These are phyloP conservation scores for Sinella curviseta DNA, from an alignment of 1,140 invertebrate genomes.

Conservation along the genomic window DNA sequence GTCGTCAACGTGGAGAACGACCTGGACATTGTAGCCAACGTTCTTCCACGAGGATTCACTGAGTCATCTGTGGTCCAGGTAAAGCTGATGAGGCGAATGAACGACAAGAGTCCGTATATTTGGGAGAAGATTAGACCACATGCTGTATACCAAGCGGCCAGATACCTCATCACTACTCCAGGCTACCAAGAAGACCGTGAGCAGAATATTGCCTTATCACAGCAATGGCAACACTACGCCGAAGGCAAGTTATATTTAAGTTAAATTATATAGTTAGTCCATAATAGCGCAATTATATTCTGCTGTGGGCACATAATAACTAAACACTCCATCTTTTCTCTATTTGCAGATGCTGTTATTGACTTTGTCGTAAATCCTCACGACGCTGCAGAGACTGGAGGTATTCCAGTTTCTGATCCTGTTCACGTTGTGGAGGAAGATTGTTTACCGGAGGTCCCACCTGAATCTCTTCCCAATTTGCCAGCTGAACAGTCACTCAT, in stretches of 20 bases:
- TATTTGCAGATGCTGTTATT: not conserved
- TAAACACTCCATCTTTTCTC: not conserved
- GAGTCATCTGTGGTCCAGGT: not conserved
- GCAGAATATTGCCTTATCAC: not conserved
- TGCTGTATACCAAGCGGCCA: not conserved
- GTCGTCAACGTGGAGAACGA: constrained; percentile 21
- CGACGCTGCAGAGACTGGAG: not conserved
- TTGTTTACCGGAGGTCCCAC: constrained; percentile 8
- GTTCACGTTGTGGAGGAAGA: not conserved
- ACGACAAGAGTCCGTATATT: not conserved
- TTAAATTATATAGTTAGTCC: not conserved
- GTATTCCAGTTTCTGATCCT: not conserved
- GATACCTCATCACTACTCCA: not conserved
- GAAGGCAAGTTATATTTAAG: not conserved
- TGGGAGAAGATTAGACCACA: not conserved
- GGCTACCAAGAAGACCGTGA: not conserved
- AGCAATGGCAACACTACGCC: not conserved
- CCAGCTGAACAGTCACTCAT: not conserved
- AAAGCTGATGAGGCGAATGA: too few relatives aligned
- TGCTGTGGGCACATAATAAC: too few relatives aligned
- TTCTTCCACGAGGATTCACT: not conserved
- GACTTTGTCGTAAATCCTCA: not conserved
- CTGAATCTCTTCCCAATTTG: constrained; percentile 27
- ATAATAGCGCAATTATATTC: too few relatives aligned
- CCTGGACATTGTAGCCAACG: too few relatives aligned